These are phyloP conservation scores for Ennomos quercinarius DNA, from an alignment of 2,888 invertebrate genomes.

Conservation along the genomic window DNA sequence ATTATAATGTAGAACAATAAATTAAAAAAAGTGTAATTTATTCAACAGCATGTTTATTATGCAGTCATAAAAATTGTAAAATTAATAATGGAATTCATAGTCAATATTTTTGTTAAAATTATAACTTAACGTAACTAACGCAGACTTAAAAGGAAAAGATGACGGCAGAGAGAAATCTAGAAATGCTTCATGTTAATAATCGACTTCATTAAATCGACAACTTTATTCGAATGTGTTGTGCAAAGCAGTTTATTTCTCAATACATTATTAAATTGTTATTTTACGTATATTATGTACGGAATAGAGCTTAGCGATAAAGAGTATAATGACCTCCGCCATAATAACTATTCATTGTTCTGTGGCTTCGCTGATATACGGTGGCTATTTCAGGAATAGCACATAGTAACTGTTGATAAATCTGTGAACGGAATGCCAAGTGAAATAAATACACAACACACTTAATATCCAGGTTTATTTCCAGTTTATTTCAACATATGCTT, in stretches of 20 bases:
- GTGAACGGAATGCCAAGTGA: constrained; percentile 2
- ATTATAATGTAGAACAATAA: too few relatives aligned
- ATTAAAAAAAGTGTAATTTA: too few relatives aligned
- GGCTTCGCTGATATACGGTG: constrained; percentile 38
- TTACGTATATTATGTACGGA: constrained; percentile 15
- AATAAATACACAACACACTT: constrained; percentile 6
- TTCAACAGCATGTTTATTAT: too few relatives aligned
- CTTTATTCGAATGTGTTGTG: not conserved
- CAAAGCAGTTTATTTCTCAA: constrained; percentile 7
- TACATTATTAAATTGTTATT: constrained; percentile 10
- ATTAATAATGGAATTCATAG: too few relatives aligned
- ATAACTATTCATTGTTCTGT: too few relatives aligned
- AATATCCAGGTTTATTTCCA: constrained; percentile 26
- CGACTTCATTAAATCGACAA: not conserved
- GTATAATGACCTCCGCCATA: constrained; percentile 41
- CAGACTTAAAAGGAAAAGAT: too few relatives aligned
- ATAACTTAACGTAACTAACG: too few relatives aligned
- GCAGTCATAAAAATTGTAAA: too few relatives aligned
- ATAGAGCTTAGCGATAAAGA: constrained; percentile 47
- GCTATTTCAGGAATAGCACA: constrained; percentile 23
- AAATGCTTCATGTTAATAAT: not conserved
- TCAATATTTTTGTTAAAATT: too few relatives aligned
- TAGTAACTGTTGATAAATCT: constrained; percentile 10
- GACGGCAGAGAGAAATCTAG: too few relatives aligned
- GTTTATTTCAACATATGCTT: constrained; percentile 28